These are phyloP conservation scores for Platycheirus rosarum DNA, from an alignment of 2,888 invertebrate species.

Conservation along the genomic window DNA sequence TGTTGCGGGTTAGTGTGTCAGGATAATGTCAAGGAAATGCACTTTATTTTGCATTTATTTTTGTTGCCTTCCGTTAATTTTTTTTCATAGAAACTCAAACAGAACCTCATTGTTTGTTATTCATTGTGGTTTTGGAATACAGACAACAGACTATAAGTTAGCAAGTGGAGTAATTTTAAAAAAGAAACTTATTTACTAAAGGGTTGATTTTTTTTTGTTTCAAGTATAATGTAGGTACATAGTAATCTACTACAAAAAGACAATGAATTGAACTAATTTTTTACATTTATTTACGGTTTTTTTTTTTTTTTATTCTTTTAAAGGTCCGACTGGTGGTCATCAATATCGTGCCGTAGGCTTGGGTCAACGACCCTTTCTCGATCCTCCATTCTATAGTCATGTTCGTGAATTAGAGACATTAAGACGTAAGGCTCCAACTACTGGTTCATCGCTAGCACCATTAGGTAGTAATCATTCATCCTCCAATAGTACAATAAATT, in stretches of 20 bases:
- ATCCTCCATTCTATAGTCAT: slow-evolving; percentile 86
- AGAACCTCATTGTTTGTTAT: slow-evolving; percentile 56
- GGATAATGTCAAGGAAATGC: slow-evolving; percentile 63
- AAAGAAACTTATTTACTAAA: too few relatives aligned
- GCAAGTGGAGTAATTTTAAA: slow-evolving; percentile 14
- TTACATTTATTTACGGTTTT: slow-evolving; percentile 54
- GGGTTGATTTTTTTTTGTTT: too few relatives aligned
- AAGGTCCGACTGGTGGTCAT: slow-evolving; percentile 86
- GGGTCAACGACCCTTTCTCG: slow-evolving; percentile 88
- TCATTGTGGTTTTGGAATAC: slow-evolving; percentile 62
- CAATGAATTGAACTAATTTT: slow-evolving; percentile 58
- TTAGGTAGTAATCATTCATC: slow-evolving; percentile 81
- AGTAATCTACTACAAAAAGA: too few relatives aligned
- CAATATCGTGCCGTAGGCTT: slow-evolving; percentile 89
- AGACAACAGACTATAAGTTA: too few relatives aligned
- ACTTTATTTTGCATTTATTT: slow-evolving; percentile 23
- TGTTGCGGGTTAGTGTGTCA: slow-evolving; percentile 72
- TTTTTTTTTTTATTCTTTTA: slow-evolving; percentile 40
- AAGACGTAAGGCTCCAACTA: slow-evolving; percentile 84
- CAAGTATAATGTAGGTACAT: too few relatives aligned
- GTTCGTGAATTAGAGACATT: slow-evolving; percentile 88
- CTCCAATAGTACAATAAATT: slow-evolving; percentile 82
- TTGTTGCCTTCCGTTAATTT: slow-evolving; percentile 2
- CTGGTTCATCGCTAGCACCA: slow-evolving; percentile 78
- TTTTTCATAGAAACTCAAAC: slow-evolving; percentile 19